Evolutionary conservation across 2,888 invertebrate genomes (phyloP).

Genomic region (Altica lythri): DNA sequence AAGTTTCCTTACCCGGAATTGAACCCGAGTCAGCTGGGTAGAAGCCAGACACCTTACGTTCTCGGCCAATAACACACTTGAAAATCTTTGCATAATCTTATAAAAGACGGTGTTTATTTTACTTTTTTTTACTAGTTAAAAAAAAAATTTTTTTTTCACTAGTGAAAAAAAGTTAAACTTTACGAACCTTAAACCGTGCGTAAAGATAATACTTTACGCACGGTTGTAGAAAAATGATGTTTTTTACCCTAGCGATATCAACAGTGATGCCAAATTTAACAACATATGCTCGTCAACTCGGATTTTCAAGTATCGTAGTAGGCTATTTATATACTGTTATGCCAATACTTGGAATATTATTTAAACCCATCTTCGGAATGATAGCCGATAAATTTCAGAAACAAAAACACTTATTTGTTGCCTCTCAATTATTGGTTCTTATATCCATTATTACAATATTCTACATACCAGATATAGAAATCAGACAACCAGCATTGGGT

Average conservation of each 20-base stretch:
- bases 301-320: constrained; percentile 14
- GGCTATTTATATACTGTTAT: constrained; percentile 11
- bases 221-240: no score
- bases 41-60: no score
- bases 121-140: no score
- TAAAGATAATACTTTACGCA: no score
- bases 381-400: constrained; percentile 9
- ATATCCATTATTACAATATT: constrained; percentile 5
- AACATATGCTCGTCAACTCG: constrained; percentile 9
- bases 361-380: constrained; percentile 9
- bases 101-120: no score
- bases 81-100: no score
- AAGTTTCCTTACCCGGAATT: no score
- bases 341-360: constrained; percentile 9
- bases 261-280: constrained; percentile 5
- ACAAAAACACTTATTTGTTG: constrained; percentile 6
- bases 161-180: no score
- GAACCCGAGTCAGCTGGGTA: no score
- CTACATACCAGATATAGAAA: constrained; percentile 4
- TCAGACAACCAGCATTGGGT: background rate
- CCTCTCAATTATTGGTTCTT: background rate
- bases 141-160: no score
- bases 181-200: no score
- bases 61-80: no score
- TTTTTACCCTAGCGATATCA: background rate